phyloP scores from a whole-genome alignment of 2,797 vertebrate genomes.

The Rhinogobio ventralis region DNA sequence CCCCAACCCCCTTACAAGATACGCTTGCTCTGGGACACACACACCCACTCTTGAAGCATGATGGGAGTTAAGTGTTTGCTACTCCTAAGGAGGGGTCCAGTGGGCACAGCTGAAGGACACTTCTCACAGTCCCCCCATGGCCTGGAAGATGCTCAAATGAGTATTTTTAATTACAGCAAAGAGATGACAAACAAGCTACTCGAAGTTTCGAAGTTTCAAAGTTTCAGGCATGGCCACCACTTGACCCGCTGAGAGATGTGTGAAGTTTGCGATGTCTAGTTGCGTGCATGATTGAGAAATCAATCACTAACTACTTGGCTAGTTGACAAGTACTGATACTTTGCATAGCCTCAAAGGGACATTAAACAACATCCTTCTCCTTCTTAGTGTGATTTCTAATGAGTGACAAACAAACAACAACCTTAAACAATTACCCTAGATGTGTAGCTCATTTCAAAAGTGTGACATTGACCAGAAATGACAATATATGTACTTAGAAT shows the following conservation, averaged over 20 bases:
- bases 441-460: not conserved
- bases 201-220: constrained; percentile 43
- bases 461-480: not conserved
- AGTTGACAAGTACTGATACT: not conserved
- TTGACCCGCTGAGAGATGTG: constrained; percentile 22
- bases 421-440: not conserved
- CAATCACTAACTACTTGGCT: not conserved
- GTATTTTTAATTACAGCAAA: constrained; percentile 59
- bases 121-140: constrained; percentile 29
- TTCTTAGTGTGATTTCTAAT: not conserved
- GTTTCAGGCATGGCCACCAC: not conserved
- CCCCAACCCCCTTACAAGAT: not conserved
- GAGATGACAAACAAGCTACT: constrained; percentile 57
- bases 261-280: not conserved
- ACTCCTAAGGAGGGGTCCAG: constrained; percentile 31
- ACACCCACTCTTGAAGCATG: constrained; percentile 44
- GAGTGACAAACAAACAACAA: constrained; percentile 17
- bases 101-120: constrained; percentile 49
- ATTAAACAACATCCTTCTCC: not conserved
- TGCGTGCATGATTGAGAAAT: not conserved
- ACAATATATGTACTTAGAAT: not conserved
- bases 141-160: constrained; percentile 39
- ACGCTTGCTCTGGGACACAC: constrained; percentile 5
- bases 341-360: not conserved
- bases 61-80: constrained; percentile 47